Base-by-base conservation (phyloP, 2,113 vertebrate genomes). In the Odontophorus gujanensis region DNA sequence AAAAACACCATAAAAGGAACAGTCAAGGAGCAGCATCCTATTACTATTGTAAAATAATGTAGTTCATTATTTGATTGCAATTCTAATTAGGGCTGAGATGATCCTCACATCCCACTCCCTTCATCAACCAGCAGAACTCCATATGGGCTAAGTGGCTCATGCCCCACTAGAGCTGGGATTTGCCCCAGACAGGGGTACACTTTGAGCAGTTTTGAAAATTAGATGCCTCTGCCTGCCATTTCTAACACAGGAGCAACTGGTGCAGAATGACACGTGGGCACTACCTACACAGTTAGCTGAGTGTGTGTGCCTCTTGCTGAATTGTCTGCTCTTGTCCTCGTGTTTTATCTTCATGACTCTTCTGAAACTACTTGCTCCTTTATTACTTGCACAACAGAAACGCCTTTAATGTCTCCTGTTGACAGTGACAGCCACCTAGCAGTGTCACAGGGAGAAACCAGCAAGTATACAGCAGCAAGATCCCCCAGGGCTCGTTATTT, bases 21-120 rank as follows among this genome's bases (percentile, higher is more conserved):
- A 40, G 21, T 43, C 36, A 85, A 80, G 63, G 74, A 30, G 25
- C 80, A 30, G 25, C 80, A 84, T 51, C 30, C 48, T 72, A 67
- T 79, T 63, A 50, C 34, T 87, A 86, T 77, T 71, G 74, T 81
- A 87, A 91, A 88, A 75, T 81, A 87, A 83, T 48, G 45, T 65
- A 57, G 51, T 83, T 91, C 63, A 58, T 51, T 71, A 42, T 92
- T 89, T 50, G 79, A 74, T 57, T 40, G 78, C 62, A 57, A 51
- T 77, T 88, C 47, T 25, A 36, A 69, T 50, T n/a, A 2, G 45
- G 21, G 57, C 51, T 42, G 40, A 63, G 47, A 53, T 0, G 3
- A 42, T n/a, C 30, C 12, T 73, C 22, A 42, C 42, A 5, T 9
- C 45, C 71, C 32, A 26, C 30, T 53, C 42, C 20, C 20, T 38